Evolutionary conservation across 2,797 vertebrate genomes (phyloP).

Genomic region (Poeciliopsis turneri): DNA sequence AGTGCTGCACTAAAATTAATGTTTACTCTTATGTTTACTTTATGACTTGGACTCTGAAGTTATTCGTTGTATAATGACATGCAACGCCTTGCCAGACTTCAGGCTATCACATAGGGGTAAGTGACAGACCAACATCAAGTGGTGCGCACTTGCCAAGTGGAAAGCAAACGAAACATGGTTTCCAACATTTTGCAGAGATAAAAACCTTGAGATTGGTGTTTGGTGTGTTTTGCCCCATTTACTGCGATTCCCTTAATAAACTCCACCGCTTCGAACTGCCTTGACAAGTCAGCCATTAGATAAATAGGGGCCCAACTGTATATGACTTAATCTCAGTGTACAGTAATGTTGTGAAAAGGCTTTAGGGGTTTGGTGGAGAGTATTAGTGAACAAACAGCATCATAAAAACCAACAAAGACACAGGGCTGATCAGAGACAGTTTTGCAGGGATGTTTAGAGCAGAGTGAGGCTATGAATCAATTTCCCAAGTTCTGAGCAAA

Average conservation of each 20-base stretch:
- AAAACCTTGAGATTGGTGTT: not conserved
- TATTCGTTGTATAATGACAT: not conserved
- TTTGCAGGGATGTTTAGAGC: not conserved
- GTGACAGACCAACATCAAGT: not conserved
- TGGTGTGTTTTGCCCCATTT: not conserved
- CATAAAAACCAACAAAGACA: not conserved
- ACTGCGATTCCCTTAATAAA: not conserved
- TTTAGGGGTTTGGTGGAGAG: not conserved
- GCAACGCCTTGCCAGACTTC: not conserved
- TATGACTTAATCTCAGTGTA: not conserved
- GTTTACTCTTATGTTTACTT: conserved; percentile 13
- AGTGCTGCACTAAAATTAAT: conserved; percentile 17
- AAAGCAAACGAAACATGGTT: not conserved
- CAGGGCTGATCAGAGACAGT: not conserved
- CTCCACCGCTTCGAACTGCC: not conserved
- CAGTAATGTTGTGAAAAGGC: not conserved
- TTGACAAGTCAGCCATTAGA: not conserved
- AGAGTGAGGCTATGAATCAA: not conserved
- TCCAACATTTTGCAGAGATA: not conserved
- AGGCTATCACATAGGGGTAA: not conserved
- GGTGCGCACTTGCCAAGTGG: not conserved
- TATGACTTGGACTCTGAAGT: conserved; percentile 11
- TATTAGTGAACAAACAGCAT: not conserved
- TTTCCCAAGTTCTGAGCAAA: not conserved
- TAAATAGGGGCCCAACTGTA: not conserved